phyloP scores from a whole-genome alignment of 1,140 invertebrate species.

The Manduca sexta region DNA sequence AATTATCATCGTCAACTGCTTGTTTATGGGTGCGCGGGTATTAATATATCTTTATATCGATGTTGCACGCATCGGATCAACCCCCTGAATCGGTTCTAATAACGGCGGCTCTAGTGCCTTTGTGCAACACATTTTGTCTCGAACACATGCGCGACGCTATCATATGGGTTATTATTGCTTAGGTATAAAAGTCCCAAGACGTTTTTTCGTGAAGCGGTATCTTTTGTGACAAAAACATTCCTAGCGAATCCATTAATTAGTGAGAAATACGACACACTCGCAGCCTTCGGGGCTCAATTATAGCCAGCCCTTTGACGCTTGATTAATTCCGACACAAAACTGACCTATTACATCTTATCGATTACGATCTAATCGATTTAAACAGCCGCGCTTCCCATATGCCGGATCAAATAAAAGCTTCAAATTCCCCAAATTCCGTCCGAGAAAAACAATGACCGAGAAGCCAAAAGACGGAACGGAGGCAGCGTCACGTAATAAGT shows the following conservation, averaged over 20 bases:
- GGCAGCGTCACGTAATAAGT: slow-evolving; percentile 63
- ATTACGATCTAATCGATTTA: slow-evolving; percentile 62
- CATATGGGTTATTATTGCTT: slow-evolving; percentile 18
- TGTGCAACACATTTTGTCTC: background rate
- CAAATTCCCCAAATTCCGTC: slow-evolving; percentile 49
- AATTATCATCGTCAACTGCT: slow-evolving; percentile 59
- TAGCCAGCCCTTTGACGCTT: slow-evolving; percentile 61
- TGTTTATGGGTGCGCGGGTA: slow-evolving; percentile 51
- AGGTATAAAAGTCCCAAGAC: slow-evolving; percentile 19
- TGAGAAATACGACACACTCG: slow-evolving; percentile 58
- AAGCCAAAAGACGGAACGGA: slow-evolving; percentile 48
- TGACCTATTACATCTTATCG: slow-evolving; percentile 66
- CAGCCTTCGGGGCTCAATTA: slow-evolving; percentile 52
- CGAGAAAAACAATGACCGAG: slow-evolving; percentile 62
- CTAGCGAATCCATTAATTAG: slow-evolving; percentile 70
- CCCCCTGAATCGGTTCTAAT: slow-evolving; percentile 13
- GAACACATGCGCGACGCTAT: slow-evolving; percentile 9
- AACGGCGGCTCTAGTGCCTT: slow-evolving; percentile 5
- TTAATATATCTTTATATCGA: slow-evolving; percentile 63
- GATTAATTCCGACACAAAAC: slow-evolving; percentile 68
- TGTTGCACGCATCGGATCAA: slow-evolving; percentile 30
- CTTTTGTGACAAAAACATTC: slow-evolving; percentile 57
- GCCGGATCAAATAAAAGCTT: slow-evolving; percentile 39
- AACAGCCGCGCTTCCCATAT: slow-evolving; percentile 54
- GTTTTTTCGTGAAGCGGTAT: slow-evolving; percentile 44